Evolutionary conservation across 2,888 invertebrate species (phyloP).

Genomic region (Drosophila nigritarsus): DNA sequence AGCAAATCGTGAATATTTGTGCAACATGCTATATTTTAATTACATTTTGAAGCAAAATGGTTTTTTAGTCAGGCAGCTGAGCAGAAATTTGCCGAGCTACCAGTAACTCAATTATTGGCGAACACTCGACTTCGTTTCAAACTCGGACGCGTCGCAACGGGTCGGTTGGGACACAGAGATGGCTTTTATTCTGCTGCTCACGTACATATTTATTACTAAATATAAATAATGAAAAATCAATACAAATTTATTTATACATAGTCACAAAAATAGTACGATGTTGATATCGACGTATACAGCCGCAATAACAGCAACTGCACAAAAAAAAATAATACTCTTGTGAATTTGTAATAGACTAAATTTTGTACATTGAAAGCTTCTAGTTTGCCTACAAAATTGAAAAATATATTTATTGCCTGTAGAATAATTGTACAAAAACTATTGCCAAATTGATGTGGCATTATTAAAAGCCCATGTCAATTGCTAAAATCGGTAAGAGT

Average conservation of each 20-base stretch:
- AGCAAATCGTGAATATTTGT: background rate
- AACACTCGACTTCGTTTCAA: conserved; percentile 16
- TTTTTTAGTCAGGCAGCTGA: conserved; percentile 1
- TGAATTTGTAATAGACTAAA: background rate
- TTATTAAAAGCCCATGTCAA: background rate
- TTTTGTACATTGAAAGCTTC: background rate
- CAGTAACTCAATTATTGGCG: conserved; percentile 29
- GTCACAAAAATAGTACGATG: conserved; percentile 11
- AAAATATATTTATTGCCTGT: background rate
- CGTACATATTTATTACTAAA: conserved; percentile 67
- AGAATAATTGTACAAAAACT: background rate
- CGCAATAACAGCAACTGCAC: background rate
- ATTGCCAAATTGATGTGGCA: background rate
- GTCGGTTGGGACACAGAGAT: background rate
- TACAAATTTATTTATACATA: conserved; percentile 66
- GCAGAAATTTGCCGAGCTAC: conserved; percentile 5
- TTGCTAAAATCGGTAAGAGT: background rate
- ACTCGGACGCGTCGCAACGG: background rate
- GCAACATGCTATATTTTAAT: conserved; percentile 6
- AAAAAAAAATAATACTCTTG: background rate
- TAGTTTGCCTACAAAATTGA: background rate
- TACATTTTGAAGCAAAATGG: conserved; percentile 6
- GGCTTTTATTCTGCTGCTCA: conserved; percentile 4
- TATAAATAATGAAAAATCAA: conserved; percentile 71
- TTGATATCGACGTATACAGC: background rate